phyloP scores from a whole-genome alignment of 2,113 vertebrate species.

The Okapia johnstoni region DNA sequence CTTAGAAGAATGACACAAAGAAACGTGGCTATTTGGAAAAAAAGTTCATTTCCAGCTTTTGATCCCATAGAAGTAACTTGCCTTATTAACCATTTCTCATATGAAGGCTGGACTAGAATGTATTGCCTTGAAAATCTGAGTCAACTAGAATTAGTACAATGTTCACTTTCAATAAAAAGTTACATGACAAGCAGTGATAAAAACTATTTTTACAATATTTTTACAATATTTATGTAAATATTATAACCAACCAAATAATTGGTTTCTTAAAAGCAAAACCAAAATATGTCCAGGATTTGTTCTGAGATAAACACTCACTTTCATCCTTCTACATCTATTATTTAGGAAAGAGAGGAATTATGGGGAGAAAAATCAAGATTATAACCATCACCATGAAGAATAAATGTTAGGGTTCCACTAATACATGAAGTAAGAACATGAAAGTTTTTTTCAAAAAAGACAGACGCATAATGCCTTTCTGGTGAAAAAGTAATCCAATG shows the following conservation, averaged over 20 bases:
- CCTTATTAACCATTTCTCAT: not conserved
- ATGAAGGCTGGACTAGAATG: not conserved
- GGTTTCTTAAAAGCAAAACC: not conserved
- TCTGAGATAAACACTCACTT: not conserved
- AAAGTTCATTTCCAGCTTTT: not conserved
- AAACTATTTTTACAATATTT: not conserved
- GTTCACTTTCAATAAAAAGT: not conserved
- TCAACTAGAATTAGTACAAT: slow-evolving; percentile 2
- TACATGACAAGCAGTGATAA: not conserved
- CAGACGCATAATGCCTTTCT: not conserved
- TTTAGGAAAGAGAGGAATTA: not conserved
- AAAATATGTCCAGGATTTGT: not conserved
- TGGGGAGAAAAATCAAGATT: not conserved
- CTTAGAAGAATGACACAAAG: not conserved
- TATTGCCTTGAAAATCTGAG: not conserved
- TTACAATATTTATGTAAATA: not conserved
- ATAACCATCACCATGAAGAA: not conserved
- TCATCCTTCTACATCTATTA: not conserved
- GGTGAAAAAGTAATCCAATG: not conserved
- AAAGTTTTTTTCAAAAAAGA: not conserved
- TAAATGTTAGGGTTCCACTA: not conserved
- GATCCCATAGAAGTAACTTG: not conserved
- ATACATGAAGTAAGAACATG: not conserved
- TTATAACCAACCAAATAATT: not conserved
- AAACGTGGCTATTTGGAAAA: not conserved